Percentiles rank a stretch among this genome's conserved stretches.
Evolutionary conservation across 2,113 vertebrate species (phyloP).

Genomic region (Dicentrarchus labrax): DNA sequence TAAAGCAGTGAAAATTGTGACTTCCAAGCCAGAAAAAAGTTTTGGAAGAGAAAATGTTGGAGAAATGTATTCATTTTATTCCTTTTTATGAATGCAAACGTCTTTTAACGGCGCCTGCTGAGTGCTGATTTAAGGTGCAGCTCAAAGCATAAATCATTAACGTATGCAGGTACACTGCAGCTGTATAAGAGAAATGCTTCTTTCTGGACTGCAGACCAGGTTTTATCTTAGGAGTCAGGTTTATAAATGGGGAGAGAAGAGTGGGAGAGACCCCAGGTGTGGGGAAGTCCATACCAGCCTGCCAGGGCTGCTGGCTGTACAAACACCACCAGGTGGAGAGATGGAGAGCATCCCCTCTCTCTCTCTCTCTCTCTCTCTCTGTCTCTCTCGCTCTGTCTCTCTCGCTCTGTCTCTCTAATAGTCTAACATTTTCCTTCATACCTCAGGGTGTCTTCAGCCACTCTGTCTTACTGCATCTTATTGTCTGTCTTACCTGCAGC

Average conservation of each 20-base stretch:
- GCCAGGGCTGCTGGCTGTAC: slow-evolving; percentile 14
- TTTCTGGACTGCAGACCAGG: neutral
- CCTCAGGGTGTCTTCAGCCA: slow-evolving; percentile 18
- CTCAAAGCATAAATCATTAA: slow-evolving; percentile 60
- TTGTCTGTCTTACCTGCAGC: slow-evolving; percentile 10
- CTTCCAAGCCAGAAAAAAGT: slow-evolving; percentile 3
- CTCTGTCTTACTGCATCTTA: neutral
- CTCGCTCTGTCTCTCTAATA: slow-evolving; percentile 10
- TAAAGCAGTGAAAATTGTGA: neutral
- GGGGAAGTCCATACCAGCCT: slow-evolving; percentile 19
- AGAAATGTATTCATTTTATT: neutral
- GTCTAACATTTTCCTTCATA: neutral
- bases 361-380: neutral
- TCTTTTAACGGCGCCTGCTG: slow-evolving; percentile 34
- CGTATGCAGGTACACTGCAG: slow-evolving; percentile 17
- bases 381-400: neutral
- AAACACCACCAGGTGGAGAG: slow-evolving; percentile 45
- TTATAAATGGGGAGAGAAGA: slow-evolving; percentile 34
- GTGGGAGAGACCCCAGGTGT: slow-evolving; percentile 36
- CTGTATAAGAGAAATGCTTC: slow-evolving; percentile 23
- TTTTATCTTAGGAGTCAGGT: slow-evolving; percentile 17
- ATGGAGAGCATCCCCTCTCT: slow-evolving; percentile 3
- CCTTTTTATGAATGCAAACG: neutral
- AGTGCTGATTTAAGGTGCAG: slow-evolving; percentile 28
- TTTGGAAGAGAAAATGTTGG: neutral